Base-by-base conservation (phyloP, 2,113 vertebrate species). In the Gnathonemus longibarbis region DNA sequence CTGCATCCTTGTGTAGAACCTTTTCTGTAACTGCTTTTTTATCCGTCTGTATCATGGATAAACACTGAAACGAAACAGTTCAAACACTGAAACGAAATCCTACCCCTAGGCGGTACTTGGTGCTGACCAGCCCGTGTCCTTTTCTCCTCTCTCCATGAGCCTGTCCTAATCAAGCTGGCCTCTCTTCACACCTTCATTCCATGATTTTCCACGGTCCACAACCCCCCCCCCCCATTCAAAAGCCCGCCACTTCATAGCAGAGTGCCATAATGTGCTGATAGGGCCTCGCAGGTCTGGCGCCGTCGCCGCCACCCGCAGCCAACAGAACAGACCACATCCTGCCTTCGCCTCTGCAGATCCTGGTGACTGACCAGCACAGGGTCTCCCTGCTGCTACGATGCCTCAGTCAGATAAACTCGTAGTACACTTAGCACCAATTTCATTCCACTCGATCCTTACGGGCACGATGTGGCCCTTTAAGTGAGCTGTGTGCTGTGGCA, bases 121-220 rank as follows among this genome's bases (percentile, higher is more conserved):
- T 88, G 46, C 45, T 70, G 88, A 89, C 48, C 62, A 74, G 35
- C 62, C 66, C 21, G 62, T 80, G 88, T 80, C 88, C 46, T 50
- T 27, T 10, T 89, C 88, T 52, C 46, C 66, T 48, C 66, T 31
- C 39, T 80, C 66, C 17, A 49, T 88, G 58, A 48, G 58, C n/a
- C 45, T 74, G 35, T 31, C n/a, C 88, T 80, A 50, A 89, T 89
- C 66, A 27, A 13, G 46, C 49, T 89, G 88, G 27, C 66, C 17
- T 88, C 62, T n/a, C 74, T 35, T 89, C 88, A 80, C 66, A 77
- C 46, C n/a, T 50, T 17, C 45, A 11, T 45, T 35, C 35, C 35
- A 83, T 83, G 48, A 89, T 89, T 89, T 84, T 84, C 49, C 19
- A 5, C 42, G 21, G 48, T 27, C 19, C 62, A 5, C 62, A 19